Evolutionary conservation across 2,113 vertebrate genomes (phyloP).

Genomic region (Chitala chitala): DNA sequence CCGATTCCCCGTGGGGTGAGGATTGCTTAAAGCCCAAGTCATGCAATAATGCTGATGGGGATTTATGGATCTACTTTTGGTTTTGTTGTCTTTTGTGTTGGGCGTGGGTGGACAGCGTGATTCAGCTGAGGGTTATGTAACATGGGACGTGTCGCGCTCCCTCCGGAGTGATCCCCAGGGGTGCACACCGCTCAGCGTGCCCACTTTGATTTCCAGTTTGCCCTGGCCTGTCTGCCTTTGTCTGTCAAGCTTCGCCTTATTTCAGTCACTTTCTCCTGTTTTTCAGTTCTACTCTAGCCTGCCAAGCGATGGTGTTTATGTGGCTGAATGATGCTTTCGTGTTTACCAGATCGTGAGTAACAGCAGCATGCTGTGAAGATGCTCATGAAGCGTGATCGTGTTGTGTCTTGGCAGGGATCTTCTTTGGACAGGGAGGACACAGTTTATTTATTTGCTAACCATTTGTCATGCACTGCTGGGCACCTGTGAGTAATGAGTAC

Average conservation of each 20-base stretch:
- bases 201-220: not conserved
- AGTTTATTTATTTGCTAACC: not conserved
- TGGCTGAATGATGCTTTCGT: not conserved
- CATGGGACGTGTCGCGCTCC: not conserved
- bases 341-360: not conserved
- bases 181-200: not conserved
- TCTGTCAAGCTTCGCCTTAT: not conserved
- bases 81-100: not conserved
- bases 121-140: slow-evolving; percentile 18
- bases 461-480: not conserved
- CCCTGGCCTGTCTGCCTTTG: not conserved
- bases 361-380: no score
- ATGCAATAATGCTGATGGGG: no score
- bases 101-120: not conserved
- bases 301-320: not conserved
- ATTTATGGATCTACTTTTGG: no score
- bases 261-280: not conserved
- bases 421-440: not conserved
- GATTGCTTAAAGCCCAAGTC: no score
- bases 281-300: no score
- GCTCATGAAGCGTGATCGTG: no score
- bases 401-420: not conserved
- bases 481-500: no score
- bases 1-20: no score
- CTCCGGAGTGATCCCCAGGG: no score